phyloP scores from a whole-genome alignment of 1,140 invertebrate species.

The Drosophila melanogaster region DNA sequence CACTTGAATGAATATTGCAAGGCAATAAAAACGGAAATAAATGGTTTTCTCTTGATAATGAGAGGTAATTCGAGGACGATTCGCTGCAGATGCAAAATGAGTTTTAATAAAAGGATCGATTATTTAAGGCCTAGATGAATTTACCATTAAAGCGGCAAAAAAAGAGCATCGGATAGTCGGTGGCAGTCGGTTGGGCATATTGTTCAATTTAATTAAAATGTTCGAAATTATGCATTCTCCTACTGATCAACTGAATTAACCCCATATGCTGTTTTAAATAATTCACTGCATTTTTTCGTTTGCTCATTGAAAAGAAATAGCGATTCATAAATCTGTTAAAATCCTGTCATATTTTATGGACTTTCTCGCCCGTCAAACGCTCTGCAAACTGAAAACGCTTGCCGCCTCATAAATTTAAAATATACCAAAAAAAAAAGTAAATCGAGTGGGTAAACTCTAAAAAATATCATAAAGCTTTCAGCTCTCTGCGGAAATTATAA shows the following conservation, averaged over 20 bases:
- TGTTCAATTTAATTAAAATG: slow-evolving; percentile 59
- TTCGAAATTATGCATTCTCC: slow-evolving; percentile 37
- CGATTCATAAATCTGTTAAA: slow-evolving; percentile 54
- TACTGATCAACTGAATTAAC: slow-evolving; percentile 27
- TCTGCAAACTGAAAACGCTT: slow-evolving; percentile 34
- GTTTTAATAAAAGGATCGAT: background rate
- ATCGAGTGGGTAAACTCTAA: slow-evolving; percentile 16
- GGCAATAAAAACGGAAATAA: slow-evolving; percentile 1
- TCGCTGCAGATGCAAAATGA: background rate
- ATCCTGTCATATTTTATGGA: slow-evolving; percentile 66
- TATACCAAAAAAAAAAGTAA: slow-evolving; percentile 14
- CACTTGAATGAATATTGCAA: slow-evolving; percentile 1
- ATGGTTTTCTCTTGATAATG: background rate
- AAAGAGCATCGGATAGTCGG: slow-evolving; percentile 6
- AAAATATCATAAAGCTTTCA: slow-evolving; percentile 47
- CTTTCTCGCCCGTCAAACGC: slow-evolving; percentile 2
- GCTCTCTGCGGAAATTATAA: slow-evolving; percentile 68
- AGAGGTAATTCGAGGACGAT: background rate
- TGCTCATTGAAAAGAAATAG: slow-evolving; percentile 3
- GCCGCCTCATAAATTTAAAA: slow-evolving; percentile 63
- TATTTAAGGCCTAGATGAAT: background rate
- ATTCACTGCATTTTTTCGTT: slow-evolving; percentile 8
- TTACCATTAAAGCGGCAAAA: background rate
- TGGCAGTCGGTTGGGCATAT: slow-evolving; percentile 13
- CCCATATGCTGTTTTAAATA: slow-evolving; percentile 23